Conservation (phyloP, 2,888 invertebrate species). For the Hirtodrosophila alboralis region DNA sequence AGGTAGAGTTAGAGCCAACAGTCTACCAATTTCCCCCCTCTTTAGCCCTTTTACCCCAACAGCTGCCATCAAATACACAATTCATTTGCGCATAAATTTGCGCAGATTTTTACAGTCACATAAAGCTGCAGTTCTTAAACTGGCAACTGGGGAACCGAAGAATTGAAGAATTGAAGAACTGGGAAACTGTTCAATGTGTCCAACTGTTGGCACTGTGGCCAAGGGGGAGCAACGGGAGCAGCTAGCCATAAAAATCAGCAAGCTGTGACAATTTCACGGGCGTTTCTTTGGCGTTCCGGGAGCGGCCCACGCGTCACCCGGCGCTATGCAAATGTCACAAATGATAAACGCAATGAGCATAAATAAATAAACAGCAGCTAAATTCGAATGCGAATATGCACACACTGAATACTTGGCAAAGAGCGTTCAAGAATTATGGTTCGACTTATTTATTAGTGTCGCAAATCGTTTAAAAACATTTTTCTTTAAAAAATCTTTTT, state of each 20-base stretch:
- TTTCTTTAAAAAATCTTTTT: constrained; percentile 22
- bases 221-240: constrained; percentile 11
- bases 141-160: constrained; percentile 36
- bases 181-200: constrained; percentile 8
- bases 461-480: constrained; percentile 71
- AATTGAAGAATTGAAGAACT: constrained; percentile 23
- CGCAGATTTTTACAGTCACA: constrained; percentile 68
- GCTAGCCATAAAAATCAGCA: constrained; percentile 64
- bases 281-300: constrained; percentile 45
- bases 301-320: constrained; percentile 65
- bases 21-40: neutral
- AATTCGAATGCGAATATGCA: constrained; percentile 25
- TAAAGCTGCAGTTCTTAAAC: constrained; percentile 60
- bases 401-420: constrained; percentile 2
- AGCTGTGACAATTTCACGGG: constrained; percentile 76
- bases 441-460: constrained; percentile 76
- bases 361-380: constrained; percentile 69
- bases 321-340: constrained; percentile 81
- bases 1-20: too few relatives aligned
- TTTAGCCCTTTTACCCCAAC: constrained; percentile 8
- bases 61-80: constrained; percentile 76
- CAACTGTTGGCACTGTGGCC: too few relatives aligned
- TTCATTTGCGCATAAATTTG: constrained; percentile 76
- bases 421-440: constrained; percentile 41
- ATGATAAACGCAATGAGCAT: constrained; percentile 80